Conservation (phyloP, 2,888 invertebrate genomes). For the Oscheius myriophilus region DNA sequence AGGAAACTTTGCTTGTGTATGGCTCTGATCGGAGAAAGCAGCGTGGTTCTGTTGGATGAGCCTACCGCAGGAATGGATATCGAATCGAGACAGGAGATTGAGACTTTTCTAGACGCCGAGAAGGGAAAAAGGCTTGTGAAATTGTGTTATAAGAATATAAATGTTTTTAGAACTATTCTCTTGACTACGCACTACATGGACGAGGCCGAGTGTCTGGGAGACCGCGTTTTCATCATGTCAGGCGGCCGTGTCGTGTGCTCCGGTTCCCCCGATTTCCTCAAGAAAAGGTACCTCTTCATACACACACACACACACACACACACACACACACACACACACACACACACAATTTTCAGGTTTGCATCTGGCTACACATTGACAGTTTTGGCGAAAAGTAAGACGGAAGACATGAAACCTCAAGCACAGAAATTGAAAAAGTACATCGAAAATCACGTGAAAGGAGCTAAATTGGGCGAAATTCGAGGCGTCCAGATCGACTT, state of each 20-base stretch:
- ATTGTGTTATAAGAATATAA: not conserved
- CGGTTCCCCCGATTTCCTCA: slow-evolving; percentile 59
- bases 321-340: not conserved
- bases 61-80: slow-evolving; percentile 58
- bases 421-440: slow-evolving; percentile 20
- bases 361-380: slow-evolving; percentile 61
- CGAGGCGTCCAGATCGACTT: slow-evolving; percentile 50
- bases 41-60: slow-evolving; percentile 63
- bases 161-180: slow-evolving; percentile 57
- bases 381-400: slow-evolving; percentile 35
- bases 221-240: slow-evolving; percentile 63
- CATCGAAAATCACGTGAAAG: not conserved
- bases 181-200: slow-evolving; percentile 69
- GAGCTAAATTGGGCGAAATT: slow-evolving; percentile 16
- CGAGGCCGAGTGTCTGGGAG: slow-evolving; percentile 68
- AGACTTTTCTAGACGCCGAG: slow-evolving; percentile 31
- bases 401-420: not conserved
- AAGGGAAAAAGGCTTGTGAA: slow-evolving; percentile 24
- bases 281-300: slow-evolving; percentile 40
- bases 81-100: slow-evolving; percentile 33
- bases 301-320: not conserved
- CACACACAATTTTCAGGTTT: slow-evolving; percentile 28
- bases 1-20: slow-evolving; percentile 65
- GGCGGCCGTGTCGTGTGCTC: slow-evolving; percentile 60
- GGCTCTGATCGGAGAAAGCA: slow-evolving; percentile 60